Conservation (phyloP, 1,140 invertebrate species). For the Chlorops oryzae region DNA sequence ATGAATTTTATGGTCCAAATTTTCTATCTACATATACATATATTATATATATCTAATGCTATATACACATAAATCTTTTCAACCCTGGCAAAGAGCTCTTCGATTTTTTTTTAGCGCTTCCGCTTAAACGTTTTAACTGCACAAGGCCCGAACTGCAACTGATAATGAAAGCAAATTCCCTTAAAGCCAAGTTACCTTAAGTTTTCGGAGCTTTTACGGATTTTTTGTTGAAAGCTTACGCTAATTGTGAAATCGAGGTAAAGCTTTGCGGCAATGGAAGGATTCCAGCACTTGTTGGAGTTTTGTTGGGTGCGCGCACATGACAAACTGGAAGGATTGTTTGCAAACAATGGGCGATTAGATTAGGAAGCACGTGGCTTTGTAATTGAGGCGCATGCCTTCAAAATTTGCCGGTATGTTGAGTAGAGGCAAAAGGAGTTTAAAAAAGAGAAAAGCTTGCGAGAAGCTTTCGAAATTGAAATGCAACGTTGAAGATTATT, state of each 20-base stretch:
- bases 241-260: conserved; percentile 1
- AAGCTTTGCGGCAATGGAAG: conserved; percentile 15
- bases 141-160: conserved; percentile 15
- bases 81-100: too few species aligned
- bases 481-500: too few species aligned
- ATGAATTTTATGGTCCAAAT: neutral
- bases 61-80: neutral
- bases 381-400: too few species aligned
- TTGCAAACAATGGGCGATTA: too few species aligned
- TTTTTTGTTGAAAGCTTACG: conserved; percentile 11
- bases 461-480: too few species aligned
- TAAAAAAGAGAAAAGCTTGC: too few species aligned
- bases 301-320: conserved; percentile 26
- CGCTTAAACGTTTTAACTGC: conserved; percentile 10
- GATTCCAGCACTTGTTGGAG: conserved; percentile 43
- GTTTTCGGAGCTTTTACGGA: conserved; percentile 6
- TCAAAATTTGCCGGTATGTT: too few species aligned
- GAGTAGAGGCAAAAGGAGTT: too few species aligned
- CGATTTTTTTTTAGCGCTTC: conserved; percentile 7
- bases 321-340: too few species aligned
- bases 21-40: conserved; percentile 1
- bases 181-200: conserved; percentile 6
- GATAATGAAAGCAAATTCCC: conserved; percentile 12
- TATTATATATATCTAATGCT: neutral
- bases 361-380: too few species aligned